Base-by-base conservation (phyloP, 2,888 invertebrate genomes). In the Drosophila monieri region DNA sequence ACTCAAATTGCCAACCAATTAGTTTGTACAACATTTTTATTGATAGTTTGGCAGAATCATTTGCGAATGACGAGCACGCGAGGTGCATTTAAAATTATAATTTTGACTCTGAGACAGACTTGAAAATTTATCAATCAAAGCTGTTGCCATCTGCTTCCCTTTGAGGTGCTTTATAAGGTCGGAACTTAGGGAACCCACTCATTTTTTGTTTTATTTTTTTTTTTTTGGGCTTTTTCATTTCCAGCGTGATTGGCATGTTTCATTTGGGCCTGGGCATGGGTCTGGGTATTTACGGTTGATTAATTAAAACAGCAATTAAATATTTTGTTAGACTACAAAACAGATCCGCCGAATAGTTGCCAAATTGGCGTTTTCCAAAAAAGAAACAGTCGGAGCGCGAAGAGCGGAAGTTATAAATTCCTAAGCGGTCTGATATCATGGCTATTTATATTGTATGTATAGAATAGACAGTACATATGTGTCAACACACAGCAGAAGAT, bases 261-360 rank as follows among this genome's bases (percentile, higher is more conserved):
- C 49, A 60, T 46, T 54, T 27, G 53, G 39, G 44, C 35, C 56
- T 60, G 49, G n/a, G 39, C 10, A 48, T 83, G 48, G 43, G 44
- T 35, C 56, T 60, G 49, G n/a, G 39, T 9, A 46, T 83, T 84
- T 78, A 79, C 88, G 85, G 86, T 49, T 88, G 86, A 88, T 76
- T 86, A 89, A 88, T 89, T 88, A 76, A 77, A 73, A 25, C 59
- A 30, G 74, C 74, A 85, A 89, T 85, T 85, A 89, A 81, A 73
- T 73, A 70, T 77, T 81, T 76, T 71, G 76, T 80, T 64, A 68
- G 66, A 62, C 66, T 51, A 67, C 44, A 64, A 69, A 53, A 57
- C 52, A 46, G 30, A 51, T 32, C 21, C 49, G 39, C 48, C 59
- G 73, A 66, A 49, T 60, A 53, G 64, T 74, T 74, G 72, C 64